Conservation (phyloP, 2,113 vertebrate species). For the Chionodraco myersi region DNA sequence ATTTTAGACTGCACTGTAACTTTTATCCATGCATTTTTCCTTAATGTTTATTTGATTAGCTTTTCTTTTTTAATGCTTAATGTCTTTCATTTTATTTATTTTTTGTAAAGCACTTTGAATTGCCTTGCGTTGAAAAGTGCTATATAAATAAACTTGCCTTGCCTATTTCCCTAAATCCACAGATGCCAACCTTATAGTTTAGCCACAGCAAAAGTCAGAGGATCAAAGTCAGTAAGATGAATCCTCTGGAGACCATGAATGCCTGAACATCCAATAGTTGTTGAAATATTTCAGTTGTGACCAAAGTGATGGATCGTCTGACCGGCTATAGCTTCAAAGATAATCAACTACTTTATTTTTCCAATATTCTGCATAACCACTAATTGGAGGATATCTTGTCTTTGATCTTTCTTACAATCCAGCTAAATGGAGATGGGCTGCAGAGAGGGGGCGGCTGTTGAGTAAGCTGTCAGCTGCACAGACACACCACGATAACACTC, state of each 20-base stretch:
- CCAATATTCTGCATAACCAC: background rate
- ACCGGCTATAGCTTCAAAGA: background rate
- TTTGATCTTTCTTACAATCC: background rate
- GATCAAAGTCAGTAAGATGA: background rate
- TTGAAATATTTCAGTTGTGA: background rate
- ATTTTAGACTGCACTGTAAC: too few species aligned
- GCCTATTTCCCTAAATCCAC: background rate
- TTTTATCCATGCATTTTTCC: too few species aligned
- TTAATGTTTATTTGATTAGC: too few species aligned
- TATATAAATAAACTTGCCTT: too few species aligned
- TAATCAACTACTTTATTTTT: background rate
- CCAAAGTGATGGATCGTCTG: too few species aligned
- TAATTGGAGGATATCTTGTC: background rate
- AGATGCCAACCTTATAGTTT: background rate
- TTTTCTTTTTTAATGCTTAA: too few species aligned
- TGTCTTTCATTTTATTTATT: too few species aligned
- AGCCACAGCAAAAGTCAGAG: background rate
- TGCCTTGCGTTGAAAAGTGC: too few species aligned
- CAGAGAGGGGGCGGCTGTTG: background rate
- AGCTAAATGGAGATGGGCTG: background rate
- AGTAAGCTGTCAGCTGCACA: constrained; percentile 32
- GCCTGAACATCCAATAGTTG: too few species aligned
- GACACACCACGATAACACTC: constrained; percentile 29
- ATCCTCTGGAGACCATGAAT: background rate
- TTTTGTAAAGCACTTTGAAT: too few species aligned